Evolutionary conservation across 2,113 vertebrate genomes (phyloP).

Genomic region (Centropus bengalensis): DNA sequence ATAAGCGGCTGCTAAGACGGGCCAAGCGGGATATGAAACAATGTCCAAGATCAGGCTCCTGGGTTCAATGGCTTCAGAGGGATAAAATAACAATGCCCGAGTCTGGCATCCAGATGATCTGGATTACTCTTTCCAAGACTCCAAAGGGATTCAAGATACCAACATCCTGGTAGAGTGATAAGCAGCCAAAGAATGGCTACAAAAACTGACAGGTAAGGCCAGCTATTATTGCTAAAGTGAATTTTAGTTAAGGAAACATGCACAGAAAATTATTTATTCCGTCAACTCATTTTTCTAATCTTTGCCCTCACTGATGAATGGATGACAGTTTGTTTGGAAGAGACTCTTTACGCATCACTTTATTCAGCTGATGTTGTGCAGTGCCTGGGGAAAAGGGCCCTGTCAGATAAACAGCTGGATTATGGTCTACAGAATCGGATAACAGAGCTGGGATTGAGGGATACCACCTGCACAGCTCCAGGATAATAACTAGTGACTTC

Average conservation of each 20-base stretch:
- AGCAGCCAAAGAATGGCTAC: background rate
- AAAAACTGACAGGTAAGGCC: background rate
- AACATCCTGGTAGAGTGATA: background rate
- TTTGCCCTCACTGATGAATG: background rate
- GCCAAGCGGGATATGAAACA: constrained; percentile 2
- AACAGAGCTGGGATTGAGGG: background rate
- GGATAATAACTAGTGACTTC: background rate
- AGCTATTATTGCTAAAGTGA: background rate
- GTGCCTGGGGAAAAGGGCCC: background rate
- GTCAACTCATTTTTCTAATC: background rate
- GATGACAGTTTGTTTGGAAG: background rate
- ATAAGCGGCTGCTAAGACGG: background rate
- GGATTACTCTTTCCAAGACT: background rate
- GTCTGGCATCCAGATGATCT: background rate
- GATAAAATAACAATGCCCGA: background rate
- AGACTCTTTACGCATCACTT: background rate
- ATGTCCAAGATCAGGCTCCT: background rate
- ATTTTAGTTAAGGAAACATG: background rate
- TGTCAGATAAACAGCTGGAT: background rate
- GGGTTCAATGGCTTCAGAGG: background rate
- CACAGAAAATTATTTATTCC: background rate
- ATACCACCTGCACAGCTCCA: background rate
- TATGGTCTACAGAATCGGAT: background rate
- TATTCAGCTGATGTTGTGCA: background rate
- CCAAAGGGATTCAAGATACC: background rate